Evolutionary conservation across 2,113 vertebrate genomes (phyloP).

Genomic region (Grammomys surdaster): DNA sequence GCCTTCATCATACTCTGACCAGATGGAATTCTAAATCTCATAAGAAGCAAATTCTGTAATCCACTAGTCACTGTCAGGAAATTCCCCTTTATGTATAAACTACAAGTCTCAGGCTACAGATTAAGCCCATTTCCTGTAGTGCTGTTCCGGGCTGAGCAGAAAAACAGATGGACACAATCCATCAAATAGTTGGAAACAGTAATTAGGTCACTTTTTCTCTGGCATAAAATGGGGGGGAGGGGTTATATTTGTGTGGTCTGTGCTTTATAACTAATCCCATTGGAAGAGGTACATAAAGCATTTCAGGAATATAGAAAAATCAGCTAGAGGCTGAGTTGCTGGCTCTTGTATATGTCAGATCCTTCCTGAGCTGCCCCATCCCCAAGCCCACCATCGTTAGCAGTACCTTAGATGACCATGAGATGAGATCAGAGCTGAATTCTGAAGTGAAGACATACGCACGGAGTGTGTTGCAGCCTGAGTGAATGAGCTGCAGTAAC

Average conservation of each 20-base stretch:
- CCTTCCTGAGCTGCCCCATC: background rate
- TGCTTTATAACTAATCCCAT: slow-evolving; percentile 26
- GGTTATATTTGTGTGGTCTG: background rate
- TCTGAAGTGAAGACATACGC: background rate
- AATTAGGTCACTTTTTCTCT: slow-evolving; percentile 69
- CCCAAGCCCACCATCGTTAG: background rate
- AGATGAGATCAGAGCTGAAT: background rate
- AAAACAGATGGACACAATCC: slow-evolving; percentile 73
- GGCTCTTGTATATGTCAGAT: background rate
- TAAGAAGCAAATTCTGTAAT: slow-evolving; percentile 62
- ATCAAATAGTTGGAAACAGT: slow-evolving; percentile 63
- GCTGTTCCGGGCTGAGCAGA: slow-evolving; percentile 62
- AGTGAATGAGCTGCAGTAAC: background rate
- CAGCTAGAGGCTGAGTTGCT: background rate
- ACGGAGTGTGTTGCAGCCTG: background rate
- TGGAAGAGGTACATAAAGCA: background rate
- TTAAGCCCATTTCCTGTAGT: slow-evolving; percentile 64
- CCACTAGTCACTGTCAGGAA: slow-evolving; percentile 64
- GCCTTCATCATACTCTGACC: background rate
- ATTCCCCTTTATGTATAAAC: slow-evolving; percentile 64
- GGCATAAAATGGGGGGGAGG: background rate
- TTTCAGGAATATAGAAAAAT: slow-evolving; percentile 20
- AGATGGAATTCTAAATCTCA: slow-evolving; percentile 65
- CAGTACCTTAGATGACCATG: background rate
- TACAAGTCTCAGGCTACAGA: slow-evolving; percentile 54